Conservation (phyloP, 2,113 vertebrate genomes). For the Calidris pygmaea region DNA sequence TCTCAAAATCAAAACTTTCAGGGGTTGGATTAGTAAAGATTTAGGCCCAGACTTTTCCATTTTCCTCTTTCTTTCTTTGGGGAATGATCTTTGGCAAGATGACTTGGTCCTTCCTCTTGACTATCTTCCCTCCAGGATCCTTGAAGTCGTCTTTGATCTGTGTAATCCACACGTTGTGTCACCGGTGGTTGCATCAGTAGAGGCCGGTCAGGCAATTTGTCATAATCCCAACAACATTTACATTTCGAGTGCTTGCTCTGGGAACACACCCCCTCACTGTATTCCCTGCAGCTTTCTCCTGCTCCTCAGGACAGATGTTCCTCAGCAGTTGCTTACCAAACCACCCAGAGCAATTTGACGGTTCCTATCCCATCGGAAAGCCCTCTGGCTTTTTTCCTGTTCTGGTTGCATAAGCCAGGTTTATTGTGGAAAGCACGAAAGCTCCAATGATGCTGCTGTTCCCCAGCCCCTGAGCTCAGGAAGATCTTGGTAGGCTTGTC, state of each 20-base stretch:
- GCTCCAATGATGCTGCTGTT: not conserved
- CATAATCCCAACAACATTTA: slow-evolving; percentile 25
- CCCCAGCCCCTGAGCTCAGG: not conserved
- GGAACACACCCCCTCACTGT: fast-evolving
- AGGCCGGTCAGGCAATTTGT: not conserved
- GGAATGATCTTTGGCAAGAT: not conserved
- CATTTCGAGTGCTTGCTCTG: not conserved
- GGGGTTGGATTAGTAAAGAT: not conserved
- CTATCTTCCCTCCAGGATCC: not conserved
- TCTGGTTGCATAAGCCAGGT: fast-evolving
- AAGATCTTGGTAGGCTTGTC: not conserved
- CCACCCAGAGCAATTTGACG: not conserved
- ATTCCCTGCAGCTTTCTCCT: not conserved
- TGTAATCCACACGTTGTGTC: not conserved
- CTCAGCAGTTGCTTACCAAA: not conserved
- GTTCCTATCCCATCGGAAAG: not conserved
- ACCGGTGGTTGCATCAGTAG: not conserved
- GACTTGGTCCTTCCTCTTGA: not conserved
- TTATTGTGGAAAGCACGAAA: not conserved
- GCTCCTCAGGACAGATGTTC: not conserved
- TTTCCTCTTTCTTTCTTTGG: not conserved
- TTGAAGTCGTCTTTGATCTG: slow-evolving; percentile 7
- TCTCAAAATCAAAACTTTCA: not conserved
- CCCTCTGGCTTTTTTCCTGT: not conserved
- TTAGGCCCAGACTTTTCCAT: not conserved